phyloP scores from a whole-genome alignment of 2,888 invertebrate genomes.

The Scrobipalpa atriplicella region DNA sequence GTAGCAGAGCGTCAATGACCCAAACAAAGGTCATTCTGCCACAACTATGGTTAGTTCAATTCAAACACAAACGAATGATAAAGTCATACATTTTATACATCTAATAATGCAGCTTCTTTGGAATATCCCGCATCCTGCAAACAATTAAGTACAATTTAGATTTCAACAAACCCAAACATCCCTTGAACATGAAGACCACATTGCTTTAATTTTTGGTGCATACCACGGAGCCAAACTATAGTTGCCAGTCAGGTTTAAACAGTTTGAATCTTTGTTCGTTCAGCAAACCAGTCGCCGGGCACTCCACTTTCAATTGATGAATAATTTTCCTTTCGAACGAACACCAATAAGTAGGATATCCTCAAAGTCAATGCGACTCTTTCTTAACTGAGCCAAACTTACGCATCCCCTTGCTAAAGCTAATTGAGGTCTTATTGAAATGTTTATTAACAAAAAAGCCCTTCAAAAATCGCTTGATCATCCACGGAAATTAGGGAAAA shows the following conservation, averaged over 20 bases:
- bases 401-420: slow-evolving; percentile 35
- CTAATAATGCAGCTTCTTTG: too few species aligned
- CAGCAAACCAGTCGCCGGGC: slow-evolving; percentile 39
- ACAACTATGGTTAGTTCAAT: too few species aligned
- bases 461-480: slow-evolving; percentile 32
- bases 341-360: slow-evolving; percentile 41
- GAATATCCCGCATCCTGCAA: too few species aligned
- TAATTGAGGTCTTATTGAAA: slow-evolving; percentile 37
- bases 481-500: slow-evolving; percentile 47
- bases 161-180: too few species aligned
- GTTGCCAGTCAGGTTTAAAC: background rate
- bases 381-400: slow-evolving; percentile 25
- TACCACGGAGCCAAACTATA: background rate
- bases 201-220: background rate
- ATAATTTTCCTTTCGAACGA: slow-evolving; percentile 65
- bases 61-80: too few species aligned
- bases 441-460: slow-evolving; percentile 34
- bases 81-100: too few species aligned
- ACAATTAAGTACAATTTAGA: too few species aligned
- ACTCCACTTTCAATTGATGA: slow-evolving; percentile 63
- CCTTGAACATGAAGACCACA: too few species aligned
- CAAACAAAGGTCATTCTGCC: too few species aligned
- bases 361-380: slow-evolving; percentile 20
- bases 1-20: too few species aligned
- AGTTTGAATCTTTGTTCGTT: slow-evolving; percentile 11